Percentiles rank a stretch among this genome's conserved stretches.
phyloP scores from a whole-genome alignment of 2,113 vertebrate genomes.

The Gobius niger region DNA sequence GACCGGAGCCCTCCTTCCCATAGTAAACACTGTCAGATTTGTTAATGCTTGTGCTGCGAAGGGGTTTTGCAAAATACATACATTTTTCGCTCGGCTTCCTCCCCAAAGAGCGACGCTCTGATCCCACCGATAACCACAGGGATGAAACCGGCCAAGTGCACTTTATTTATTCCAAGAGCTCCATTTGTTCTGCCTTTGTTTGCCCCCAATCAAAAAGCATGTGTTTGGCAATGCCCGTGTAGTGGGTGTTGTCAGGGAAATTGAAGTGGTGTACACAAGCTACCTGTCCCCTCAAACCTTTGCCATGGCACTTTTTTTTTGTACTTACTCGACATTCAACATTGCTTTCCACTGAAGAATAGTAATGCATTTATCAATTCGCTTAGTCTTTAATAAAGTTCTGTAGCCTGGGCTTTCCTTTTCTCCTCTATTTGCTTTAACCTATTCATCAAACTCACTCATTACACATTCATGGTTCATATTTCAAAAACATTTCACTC shows the following conservation, averaged over 20 bases:
- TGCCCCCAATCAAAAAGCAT: constrained; percentile 18
- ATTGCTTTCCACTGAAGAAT: constrained; percentile 16
- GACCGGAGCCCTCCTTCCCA: neutral
- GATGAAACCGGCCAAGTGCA: constrained; percentile 14
- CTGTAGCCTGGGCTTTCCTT: no score
- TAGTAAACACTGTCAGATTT: constrained; percentile 2
- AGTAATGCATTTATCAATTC: neutral
- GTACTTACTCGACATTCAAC: neutral
- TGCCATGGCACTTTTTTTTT: neutral
- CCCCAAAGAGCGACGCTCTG: neutral
- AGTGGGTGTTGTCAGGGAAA: constrained; percentile 30
- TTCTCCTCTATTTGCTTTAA: constrained; percentile 23
- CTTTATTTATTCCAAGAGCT: constrained; percentile 20
- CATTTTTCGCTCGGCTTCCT: neutral
- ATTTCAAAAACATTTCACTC: constrained; percentile 66
- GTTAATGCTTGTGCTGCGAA: neutral
- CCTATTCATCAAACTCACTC: constrained; percentile 57
- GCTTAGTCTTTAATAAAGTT: no score
- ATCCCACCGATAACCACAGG: neutral
- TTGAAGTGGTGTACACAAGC: constrained; percentile 13
- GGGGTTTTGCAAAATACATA: constrained; percentile 9
- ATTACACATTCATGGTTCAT: constrained; percentile 61
- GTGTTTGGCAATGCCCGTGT: constrained; percentile 34
- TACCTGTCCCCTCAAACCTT: constrained; percentile 25
- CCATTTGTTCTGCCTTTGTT: constrained; percentile 20